Percentiles rank a stretch among this genome's conserved stretches.
These are phyloP conservation scores for Sycobia sp. DNA, from an alignment of 1,140 invertebrate genomes.

Conservation along the genomic window DNA sequence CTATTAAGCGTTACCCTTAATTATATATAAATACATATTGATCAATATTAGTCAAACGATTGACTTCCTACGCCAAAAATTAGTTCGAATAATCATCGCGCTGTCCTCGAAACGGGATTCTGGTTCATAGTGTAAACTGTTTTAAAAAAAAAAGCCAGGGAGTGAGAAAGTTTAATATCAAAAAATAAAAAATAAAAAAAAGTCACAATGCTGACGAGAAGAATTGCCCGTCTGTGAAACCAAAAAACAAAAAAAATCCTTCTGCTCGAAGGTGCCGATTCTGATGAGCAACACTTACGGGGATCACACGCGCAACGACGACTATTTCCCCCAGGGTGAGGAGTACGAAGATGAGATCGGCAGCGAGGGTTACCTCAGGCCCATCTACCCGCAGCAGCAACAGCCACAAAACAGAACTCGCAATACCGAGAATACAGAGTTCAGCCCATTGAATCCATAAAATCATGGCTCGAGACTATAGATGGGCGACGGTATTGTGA, in stretches of 20 bases:
- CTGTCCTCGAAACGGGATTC: too few species aligned
- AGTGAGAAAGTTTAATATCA: too few species aligned
- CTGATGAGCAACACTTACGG: not conserved
- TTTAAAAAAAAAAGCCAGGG: too few species aligned
- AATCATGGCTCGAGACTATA: too few species aligned
- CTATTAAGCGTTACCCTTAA: constrained; percentile 39
- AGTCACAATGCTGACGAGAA: not conserved
- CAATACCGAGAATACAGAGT: too few species aligned
- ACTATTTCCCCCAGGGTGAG: constrained; percentile 50
- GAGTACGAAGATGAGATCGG: constrained; percentile 49
- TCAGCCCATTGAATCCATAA: too few species aligned
- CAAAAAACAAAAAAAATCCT: not conserved
- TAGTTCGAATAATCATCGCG: too few species aligned
- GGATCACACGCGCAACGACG: constrained; percentile 43
- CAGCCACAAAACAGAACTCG: constrained; percentile 35
- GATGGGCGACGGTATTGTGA: too few species aligned
- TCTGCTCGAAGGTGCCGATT: constrained; percentile 1
- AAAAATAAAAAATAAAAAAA: not conserved
- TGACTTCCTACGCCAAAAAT: too few species aligned
- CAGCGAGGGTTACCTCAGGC: constrained; percentile 17
- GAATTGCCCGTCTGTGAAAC: constrained; percentile 13
- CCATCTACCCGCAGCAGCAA: not conserved
- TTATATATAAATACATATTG: too few species aligned
- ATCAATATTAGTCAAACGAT: too few species aligned
- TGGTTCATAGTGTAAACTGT: too few species aligned